Evolutionary conservation across 2,113 vertebrate genomes (phyloP).

Genomic region (Prochilodus magdalenae): DNA sequence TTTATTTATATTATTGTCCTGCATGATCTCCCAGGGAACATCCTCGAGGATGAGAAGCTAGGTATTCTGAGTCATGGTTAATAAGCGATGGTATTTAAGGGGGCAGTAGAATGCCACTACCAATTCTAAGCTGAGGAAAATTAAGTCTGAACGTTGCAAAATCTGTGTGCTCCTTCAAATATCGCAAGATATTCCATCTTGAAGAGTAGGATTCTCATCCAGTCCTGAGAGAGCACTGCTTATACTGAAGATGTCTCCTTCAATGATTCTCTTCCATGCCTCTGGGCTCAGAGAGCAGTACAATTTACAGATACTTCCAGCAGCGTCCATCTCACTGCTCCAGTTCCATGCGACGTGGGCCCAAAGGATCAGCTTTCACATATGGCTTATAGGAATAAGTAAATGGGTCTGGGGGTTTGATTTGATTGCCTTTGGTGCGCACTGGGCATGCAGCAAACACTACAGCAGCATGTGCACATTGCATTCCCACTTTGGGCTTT

Average conservation of each 20-base stretch:
- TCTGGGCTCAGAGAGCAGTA: constrained; percentile 2
- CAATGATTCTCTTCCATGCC: constrained; percentile 16
- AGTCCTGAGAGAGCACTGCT: background rate
- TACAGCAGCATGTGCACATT: background rate
- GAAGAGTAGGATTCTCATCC: background rate
- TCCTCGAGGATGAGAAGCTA: no score
- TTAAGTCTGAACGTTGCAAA: background rate
- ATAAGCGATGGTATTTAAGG: background rate
- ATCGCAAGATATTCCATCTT: background rate
- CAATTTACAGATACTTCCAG: constrained; percentile 36
- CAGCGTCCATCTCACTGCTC: background rate
- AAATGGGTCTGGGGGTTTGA: constrained; percentile 22
- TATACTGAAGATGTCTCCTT: constrained; percentile 35
- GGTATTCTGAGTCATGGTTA: no score
- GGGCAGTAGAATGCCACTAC: background rate
- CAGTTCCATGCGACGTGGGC: background rate
- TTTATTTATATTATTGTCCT: background rate
- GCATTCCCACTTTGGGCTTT: background rate
- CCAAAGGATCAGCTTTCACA: constrained; percentile 16
- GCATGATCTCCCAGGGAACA: background rate
- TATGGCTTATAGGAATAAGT: constrained; percentile 29
- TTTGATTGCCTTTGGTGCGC: constrained; percentile 4
- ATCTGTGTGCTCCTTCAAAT: background rate
- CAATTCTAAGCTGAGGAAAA: background rate
- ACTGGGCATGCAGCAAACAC: background rate